Evolutionary conservation across 2,888 invertebrate genomes (phyloP).

Genomic region (Adelognathus sp.): DNA sequence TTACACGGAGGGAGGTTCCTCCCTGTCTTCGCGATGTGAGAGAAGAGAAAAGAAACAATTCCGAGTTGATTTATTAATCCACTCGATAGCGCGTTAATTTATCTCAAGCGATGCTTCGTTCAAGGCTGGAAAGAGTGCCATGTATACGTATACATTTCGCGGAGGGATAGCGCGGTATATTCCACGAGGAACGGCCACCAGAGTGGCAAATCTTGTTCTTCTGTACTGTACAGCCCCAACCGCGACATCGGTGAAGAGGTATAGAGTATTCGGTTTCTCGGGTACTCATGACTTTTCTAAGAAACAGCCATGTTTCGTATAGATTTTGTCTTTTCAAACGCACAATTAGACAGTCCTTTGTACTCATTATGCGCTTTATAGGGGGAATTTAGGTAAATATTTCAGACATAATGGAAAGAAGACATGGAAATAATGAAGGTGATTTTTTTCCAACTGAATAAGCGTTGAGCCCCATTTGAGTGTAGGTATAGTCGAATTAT

Average conservation of each 20-base stretch:
- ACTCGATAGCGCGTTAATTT: constrained; percentile 50
- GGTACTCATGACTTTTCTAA: constrained; percentile 6
- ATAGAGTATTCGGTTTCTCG: constrained; percentile 10
- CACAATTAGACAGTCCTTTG: too few species aligned
- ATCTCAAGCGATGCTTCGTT: constrained; percentile 38
- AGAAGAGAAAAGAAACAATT: not conserved
- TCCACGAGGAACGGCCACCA: constrained; percentile 41
- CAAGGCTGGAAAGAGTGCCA: constrained; percentile 12
- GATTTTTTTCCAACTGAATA: too few species aligned
- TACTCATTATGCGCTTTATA: too few species aligned
- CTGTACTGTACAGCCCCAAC: constrained; percentile 7
- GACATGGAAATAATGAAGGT: too few species aligned
- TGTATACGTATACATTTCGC: not conserved
- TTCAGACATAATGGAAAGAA: too few species aligned
- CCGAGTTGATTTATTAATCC: constrained; percentile 52
- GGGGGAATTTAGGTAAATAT: too few species aligned
- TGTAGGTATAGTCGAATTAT: too few species aligned
- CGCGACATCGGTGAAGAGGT: constrained; percentile 18
- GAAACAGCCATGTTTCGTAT: not conserved
- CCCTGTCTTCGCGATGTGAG: constrained; percentile 28
- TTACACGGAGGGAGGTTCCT: constrained; percentile 34
- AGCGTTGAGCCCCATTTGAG: too few species aligned
- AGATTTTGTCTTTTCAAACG: not conserved
- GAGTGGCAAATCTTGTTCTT: constrained; percentile 50
- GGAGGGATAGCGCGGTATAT: not conserved